These are phyloP conservation scores for Melanostoma scalare DNA, from an alignment of 2,888 invertebrate species.

Conservation along the genomic window DNA sequence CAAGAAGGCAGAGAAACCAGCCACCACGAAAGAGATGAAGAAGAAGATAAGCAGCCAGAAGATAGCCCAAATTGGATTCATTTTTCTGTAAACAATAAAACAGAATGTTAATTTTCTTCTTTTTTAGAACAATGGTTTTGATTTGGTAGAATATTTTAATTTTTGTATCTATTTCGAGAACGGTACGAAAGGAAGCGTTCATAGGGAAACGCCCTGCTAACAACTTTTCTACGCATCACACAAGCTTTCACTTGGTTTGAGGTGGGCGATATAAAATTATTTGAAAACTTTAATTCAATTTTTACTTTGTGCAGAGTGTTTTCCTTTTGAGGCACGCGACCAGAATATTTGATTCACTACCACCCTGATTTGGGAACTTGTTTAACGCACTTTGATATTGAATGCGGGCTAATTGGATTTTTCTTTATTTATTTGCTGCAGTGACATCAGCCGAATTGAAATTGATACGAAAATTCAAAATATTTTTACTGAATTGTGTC, in stretches of 20 bases:
- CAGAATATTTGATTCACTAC: too few species aligned
- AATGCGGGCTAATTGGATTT: constrained; percentile 13
- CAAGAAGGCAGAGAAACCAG: constrained; percentile 86
- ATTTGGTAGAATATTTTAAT: background rate
- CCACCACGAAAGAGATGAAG: constrained; percentile 87
- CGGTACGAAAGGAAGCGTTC: background rate
- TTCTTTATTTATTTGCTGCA: constrained; percentile 3
- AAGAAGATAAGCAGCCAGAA: constrained; percentile 88
- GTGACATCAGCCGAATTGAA: constrained; percentile 43
- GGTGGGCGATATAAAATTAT: too few species aligned
- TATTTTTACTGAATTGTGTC: background rate
- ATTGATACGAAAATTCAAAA: constrained; percentile 27
- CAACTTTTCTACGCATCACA: too few species aligned
- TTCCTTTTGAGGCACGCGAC: too few species aligned
- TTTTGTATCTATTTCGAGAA: background rate
- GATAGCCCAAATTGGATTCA: constrained; percentile 86
- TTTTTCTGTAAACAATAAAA: constrained; percentile 82
- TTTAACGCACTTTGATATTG: background rate
- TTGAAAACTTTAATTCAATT: too few species aligned
- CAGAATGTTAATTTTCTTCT: background rate
- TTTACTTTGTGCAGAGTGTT: too few species aligned
- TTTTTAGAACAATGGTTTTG: background rate
- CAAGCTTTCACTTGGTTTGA: too few species aligned
- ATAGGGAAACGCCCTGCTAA: constrained; percentile 29
- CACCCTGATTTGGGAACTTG: background rate